Conservation (phyloP, 2,888 invertebrate genomes). For the Ptychoptera albimana region DNA sequence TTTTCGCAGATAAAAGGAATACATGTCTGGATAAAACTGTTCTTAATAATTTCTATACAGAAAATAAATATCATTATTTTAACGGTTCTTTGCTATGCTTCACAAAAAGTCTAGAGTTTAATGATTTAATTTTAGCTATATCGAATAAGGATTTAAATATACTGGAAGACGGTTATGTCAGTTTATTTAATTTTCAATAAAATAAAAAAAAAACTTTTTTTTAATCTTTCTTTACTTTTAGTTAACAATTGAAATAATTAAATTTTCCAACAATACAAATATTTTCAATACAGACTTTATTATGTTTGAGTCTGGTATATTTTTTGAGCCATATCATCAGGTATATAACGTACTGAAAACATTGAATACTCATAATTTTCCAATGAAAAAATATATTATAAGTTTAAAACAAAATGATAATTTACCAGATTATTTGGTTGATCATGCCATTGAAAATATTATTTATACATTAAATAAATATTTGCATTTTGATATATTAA, state of each 20-base stretch:
- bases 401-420: conserved; percentile 32
- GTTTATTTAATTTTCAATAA: conserved; percentile 15
- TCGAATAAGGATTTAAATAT: conserved; percentile 36
- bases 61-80: conserved; percentile 13
- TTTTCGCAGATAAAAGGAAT: conserved; percentile 7
- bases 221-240: conserved; percentile 10
- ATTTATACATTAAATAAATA: no score
- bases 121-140: conserved; percentile 51
- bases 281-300: conserved; percentile 31
- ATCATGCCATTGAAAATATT: conserved; percentile 1
- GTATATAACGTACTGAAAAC: conserved; percentile 52
- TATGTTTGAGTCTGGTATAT: conserved; percentile 64
- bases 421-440: conserved; percentile 27
- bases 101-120: conserved; percentile 46
- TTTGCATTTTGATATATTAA: conserved; percentile 12
- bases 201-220: not conserved
- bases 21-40: no score
- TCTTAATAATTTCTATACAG: not conserved
- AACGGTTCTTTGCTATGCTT: conserved; percentile 55
- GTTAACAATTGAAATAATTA: conserved; percentile 24
- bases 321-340: conserved; percentile 67
- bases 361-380: conserved; percentile 38
- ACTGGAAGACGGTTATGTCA: conserved; percentile 38
- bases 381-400: conserved; percentile 53
- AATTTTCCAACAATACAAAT: conserved; percentile 20